Base-by-base conservation (phyloP, 64 coral and sea anemone genomes). In the Acropora tenuis region DNA sequence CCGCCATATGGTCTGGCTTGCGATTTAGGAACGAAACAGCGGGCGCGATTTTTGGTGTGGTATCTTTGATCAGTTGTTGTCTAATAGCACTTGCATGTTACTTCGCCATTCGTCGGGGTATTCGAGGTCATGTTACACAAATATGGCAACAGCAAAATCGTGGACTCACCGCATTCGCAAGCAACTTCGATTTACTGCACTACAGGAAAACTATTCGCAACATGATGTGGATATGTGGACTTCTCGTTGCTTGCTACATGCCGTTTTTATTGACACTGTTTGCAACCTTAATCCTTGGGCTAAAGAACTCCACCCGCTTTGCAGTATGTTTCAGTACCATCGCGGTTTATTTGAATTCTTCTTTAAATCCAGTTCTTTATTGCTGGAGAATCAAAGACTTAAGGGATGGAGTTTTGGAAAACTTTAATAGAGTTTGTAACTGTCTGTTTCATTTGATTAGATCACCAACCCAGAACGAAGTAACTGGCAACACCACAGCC, bases 361-460 rank as follows among this genome's bases (percentile, higher is more conserved):
- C 53, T 65, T 82, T 82, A 2, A 82, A 82, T 65, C 79, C 79
- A 40, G 43, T 82, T 82, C 57, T 82, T 13, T 82, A 82, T 41
- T 82, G 79, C 40, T 82, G 79, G 79, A 63, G 77, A 61, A 83
- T 83, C 58, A 83, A 83, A 83, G 80, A 83, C 65, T 59, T 83
- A 45, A 83, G 41, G 42, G 58, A 47, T 2, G 47, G 18, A 10
- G 57, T 83, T 42, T 46, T 45, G 6, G 41, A 57, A 41, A 5
- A 66, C 61, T 66, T 45, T 2, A 12, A 5, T 17, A 42, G 7
- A 13, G 1, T 67, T 7, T 66, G 20, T 57, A 83, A 67, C 16
- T 46, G 60, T 63, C 67, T 10, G 1, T 63, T 18, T 83, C 59
- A 66, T 66, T 9, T 60, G 8, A 63, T 7, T 13, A 63, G 60